Percentiles rank a stretch among this genome's conserved stretches.
phyloP scores from a whole-genome alignment of 2,888 invertebrate species.

The Lasioglossum morio region DNA sequence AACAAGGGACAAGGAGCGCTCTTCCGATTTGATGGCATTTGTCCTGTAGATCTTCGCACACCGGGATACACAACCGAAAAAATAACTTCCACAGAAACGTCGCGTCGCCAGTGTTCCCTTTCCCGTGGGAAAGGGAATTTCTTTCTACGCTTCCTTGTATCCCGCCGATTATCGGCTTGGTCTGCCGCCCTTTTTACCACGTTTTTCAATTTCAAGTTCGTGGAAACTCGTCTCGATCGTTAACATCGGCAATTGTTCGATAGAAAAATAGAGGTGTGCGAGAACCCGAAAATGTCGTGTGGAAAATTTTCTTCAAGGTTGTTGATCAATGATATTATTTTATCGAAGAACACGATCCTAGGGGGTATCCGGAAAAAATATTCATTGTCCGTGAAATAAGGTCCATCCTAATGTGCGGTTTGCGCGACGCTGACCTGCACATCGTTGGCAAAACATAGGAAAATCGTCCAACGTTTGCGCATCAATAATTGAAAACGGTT shows the following conservation, averaged over 20 bases:
- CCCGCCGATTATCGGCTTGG: neutral
- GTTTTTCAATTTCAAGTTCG: neutral
- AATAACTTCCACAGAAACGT: neutral
- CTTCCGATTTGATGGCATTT: slow-evolving; percentile 30
- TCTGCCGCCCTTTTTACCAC: neutral
- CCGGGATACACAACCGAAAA: neutral
- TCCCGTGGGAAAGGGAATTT: no score
- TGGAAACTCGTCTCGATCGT: no score
- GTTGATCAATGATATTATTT: neutral
- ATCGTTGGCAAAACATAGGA: neutral
- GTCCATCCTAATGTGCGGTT: neutral
- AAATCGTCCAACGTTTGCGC: neutral
- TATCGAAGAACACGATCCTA: neutral
- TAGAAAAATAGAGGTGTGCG: neutral
- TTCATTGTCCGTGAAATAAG: neutral
- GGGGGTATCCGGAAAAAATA: neutral
- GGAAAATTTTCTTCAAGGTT: no score
- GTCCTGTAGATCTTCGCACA: slow-evolving; percentile 32
- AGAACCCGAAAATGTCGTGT: no score
- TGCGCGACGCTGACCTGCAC: neutral
- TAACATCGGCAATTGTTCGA: no score
- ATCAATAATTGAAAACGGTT: neutral
- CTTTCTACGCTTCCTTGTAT: no score
- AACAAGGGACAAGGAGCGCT: slow-evolving; percentile 22
- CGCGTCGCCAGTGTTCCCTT: slow-evolving; percentile 5